Conservation (phyloP, 2,797 vertebrate genomes). For the Microhierax caerulescens region DNA sequence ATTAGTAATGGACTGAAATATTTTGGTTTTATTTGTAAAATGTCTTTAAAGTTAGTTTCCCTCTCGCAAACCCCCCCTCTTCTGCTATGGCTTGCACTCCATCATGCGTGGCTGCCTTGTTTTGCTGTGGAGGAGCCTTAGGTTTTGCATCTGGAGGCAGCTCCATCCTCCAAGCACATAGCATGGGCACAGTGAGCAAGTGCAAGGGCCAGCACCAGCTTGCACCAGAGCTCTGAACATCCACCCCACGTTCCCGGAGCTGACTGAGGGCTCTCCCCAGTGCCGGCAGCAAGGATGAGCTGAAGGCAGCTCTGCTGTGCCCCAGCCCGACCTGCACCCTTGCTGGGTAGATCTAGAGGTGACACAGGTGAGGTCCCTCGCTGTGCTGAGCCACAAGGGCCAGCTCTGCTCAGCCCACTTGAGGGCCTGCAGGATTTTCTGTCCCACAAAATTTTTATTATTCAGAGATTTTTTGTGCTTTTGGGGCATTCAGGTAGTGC, state of each 20-base stretch:
- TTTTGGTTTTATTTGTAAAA: not conserved
- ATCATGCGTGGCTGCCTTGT: accelerated
- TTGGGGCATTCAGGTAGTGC: accelerated
- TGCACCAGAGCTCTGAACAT: not conserved
- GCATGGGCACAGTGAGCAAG: not conserved
- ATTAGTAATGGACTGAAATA: not conserved
- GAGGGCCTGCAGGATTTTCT: not conserved
- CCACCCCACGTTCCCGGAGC: accelerated
- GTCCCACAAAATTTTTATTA: not conserved
- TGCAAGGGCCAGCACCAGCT: not conserved
- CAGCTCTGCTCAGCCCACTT: not conserved
- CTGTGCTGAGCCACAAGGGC: accelerated
- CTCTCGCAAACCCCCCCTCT: not conserved
- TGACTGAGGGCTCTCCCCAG: not conserved
- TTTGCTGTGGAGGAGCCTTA: accelerated
- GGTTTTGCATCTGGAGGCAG: not conserved
- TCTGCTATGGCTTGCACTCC: not conserved
- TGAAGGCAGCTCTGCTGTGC: not conserved
- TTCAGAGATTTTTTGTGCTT: not conserved
- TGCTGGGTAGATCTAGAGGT: not conserved
- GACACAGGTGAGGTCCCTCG: not conserved
- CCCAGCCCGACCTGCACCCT: not conserved
- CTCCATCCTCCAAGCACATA: accelerated
- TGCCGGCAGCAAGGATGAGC: not conserved
- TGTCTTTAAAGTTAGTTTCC: not conserved